Conservation (phyloP, 1,140 invertebrate genomes). For the Euura lappo region DNA sequence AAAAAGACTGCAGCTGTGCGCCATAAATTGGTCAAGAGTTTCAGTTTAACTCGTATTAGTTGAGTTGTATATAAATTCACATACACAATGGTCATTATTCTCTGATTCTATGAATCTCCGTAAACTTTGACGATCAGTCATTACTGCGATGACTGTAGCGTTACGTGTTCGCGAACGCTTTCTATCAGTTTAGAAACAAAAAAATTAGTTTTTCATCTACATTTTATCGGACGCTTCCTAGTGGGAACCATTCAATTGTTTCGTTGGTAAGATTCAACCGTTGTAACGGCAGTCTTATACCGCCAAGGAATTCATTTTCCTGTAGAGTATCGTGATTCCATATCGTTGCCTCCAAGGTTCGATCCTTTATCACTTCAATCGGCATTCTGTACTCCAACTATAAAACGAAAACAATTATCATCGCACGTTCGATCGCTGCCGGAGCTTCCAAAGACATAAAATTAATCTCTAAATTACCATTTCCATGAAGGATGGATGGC, state of each 20-base stretch:
- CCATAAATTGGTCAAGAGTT: neutral
- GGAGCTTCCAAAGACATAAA: slow-evolving; percentile 4
- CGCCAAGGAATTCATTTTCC: slow-evolving; percentile 94
- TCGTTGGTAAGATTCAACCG: slow-evolving; percentile 78
- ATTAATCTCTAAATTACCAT: slow-evolving; percentile 70
- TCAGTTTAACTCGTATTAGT: neutral
- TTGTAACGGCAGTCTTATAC: slow-evolving; percentile 78
- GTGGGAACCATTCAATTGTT: slow-evolving; percentile 79
- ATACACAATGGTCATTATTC: neutral
- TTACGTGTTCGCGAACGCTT: neutral
- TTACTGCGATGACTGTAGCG: too few species aligned
- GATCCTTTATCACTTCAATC: slow-evolving; percentile 76
- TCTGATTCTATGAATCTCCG: neutral
- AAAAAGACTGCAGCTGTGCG: neutral
- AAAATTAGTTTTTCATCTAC: neutral
- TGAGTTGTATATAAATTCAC: slow-evolving; percentile 1
- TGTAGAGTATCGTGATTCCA: slow-evolving; percentile 96
- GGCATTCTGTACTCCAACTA: slow-evolving; percentile 89
- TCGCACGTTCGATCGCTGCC: slow-evolving; percentile 4
- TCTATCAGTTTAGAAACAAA: neutral
- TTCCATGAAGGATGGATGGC: slow-evolving; percentile 98
- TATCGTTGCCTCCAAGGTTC: slow-evolving; percentile 87
- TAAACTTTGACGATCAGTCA: neutral
- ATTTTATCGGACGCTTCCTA: slow-evolving; percentile 64
- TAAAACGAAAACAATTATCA: slow-evolving; percentile 34